phyloP scores from a whole-genome alignment of 2,797 vertebrate genomes.

The Numenius phaeopus region DNA sequence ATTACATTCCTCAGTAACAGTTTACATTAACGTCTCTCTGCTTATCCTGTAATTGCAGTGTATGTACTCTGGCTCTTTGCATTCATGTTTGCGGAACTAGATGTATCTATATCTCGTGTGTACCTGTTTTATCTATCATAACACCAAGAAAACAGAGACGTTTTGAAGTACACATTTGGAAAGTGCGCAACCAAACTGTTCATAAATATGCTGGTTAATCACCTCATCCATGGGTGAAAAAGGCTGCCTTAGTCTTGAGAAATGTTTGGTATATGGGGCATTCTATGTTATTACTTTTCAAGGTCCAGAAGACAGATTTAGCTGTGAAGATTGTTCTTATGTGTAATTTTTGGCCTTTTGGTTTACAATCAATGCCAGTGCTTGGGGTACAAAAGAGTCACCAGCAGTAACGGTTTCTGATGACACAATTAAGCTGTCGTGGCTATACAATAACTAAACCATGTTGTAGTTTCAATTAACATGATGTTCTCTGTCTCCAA shows the following conservation, averaged over 20 bases:
- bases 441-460: neutral
- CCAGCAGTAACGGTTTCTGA: neutral
- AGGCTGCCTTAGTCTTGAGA: neutral
- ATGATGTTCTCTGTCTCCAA: neutral
- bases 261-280: neutral
- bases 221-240: neutral
- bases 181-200: neutral
- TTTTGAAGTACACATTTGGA: constrained; percentile 44
- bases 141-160: constrained; percentile 21
- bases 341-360: neutral
- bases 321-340: neutral
- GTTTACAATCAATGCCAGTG: neutral
- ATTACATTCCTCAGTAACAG: constrained; percentile 57
- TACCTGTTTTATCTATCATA: constrained; percentile 47
- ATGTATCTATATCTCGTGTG: constrained; percentile 1
- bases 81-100: neutral
- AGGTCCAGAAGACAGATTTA: constrained; percentile 8
- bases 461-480: neutral
- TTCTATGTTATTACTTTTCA: neutral
- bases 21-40: constrained; percentile 53
- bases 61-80: neutral
- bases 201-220: neutral
- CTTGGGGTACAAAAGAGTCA: neutral
- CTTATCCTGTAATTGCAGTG: constrained; percentile 47
- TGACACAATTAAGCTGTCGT: constrained; percentile 28